Base-by-base conservation (phyloP, 2,888 invertebrate genomes). In the Busseola fusca region DNA sequence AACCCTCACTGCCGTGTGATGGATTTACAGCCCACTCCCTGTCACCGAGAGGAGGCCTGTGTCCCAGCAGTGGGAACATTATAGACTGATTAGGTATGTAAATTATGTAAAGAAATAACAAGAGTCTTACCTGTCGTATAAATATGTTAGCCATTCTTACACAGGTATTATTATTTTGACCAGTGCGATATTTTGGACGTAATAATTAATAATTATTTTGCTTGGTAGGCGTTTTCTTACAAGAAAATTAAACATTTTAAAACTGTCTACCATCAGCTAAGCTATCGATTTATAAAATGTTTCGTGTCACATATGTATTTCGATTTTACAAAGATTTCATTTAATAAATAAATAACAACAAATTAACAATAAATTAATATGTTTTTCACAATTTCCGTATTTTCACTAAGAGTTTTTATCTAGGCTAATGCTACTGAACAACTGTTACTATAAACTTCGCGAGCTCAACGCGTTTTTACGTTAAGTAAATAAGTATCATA, bases 101-200 rank as follows among this genome's bases (percentile, higher is more conserved):
- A n/a, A n/a, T n/a, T n/a, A n/a, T n/a, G n/a, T n/a, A n/a, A n/a
- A n/a, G n/a, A 30, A 27, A 50, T 50, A 50, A 27, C 7, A 54
- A 7, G 14, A 14, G 9, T 18, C 57, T 70, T 48, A 78, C 83
- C 76, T 83, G 83, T 74, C 70, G 78, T 30, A 83, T 45, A 63
- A 83, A 74, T 45, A 58, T 59, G 34, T 69, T 76, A 62, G 59
- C 57, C 83, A 81, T 78, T 6, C 3, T 65, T 65, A 1, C 25
- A 56, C 27, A 18, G 27, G 16, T 54, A 16, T 16, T 54, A 54
- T 27, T 3, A 7, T 18, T 54, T 9, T 56, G 16, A 56, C 18
- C 18, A 56, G 4, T 30, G 1, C 3, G 18, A 12, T 27, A 27
- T 27, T 60, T 42, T 60, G 25, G 7, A 42, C 25, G 27, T 60